Percentiles rank a stretch among this genome's conserved stretches.
Conservation (phyloP, 2,797 vertebrate species). For the Lithobates pipiens region DNA sequence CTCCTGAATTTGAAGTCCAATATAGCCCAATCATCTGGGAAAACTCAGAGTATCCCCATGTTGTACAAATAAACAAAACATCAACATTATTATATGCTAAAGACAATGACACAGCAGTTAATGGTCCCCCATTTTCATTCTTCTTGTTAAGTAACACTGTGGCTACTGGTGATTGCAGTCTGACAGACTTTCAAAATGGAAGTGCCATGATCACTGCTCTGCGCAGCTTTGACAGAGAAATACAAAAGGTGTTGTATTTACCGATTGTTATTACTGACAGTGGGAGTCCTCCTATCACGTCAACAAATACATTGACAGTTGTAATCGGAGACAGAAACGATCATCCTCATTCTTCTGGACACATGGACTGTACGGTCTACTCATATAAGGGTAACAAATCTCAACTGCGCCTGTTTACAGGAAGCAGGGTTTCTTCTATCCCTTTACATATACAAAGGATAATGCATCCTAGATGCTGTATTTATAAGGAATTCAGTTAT, state of each 20-base stretch:
- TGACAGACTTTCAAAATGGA: slow-evolving; percentile 85
- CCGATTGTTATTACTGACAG: slow-evolving; percentile 87
- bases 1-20: slow-evolving; percentile 83
- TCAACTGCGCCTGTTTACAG: not conserved
- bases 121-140: slow-evolving; percentile 84
- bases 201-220: slow-evolving; percentile 82
- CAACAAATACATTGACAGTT: slow-evolving; percentile 84
- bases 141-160: slow-evolving; percentile 75
- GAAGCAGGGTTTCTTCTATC: not conserved
- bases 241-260: slow-evolving; percentile 82
- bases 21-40: slow-evolving; percentile 90
- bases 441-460: not conserved
- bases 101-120: slow-evolving; percentile 81
- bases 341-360: slow-evolving; percentile 84
- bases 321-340: slow-evolving; percentile 88
- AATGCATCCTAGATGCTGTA: too few relatives aligned
- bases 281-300: slow-evolving; percentile 84
- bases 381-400: slow-evolving; percentile 80
- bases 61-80: slow-evolving; percentile 82
- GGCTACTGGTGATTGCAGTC: slow-evolving; percentile 76
- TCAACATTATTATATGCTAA: slow-evolving; percentile 80
- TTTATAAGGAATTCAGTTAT: too few relatives aligned
- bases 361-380: slow-evolving; percentile 85
- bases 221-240: slow-evolving; percentile 84
- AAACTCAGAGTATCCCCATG: slow-evolving; percentile 81